Evolutionary conservation across 1,140 invertebrate species (phyloP).

Genomic region (Sinella curviseta): DNA sequence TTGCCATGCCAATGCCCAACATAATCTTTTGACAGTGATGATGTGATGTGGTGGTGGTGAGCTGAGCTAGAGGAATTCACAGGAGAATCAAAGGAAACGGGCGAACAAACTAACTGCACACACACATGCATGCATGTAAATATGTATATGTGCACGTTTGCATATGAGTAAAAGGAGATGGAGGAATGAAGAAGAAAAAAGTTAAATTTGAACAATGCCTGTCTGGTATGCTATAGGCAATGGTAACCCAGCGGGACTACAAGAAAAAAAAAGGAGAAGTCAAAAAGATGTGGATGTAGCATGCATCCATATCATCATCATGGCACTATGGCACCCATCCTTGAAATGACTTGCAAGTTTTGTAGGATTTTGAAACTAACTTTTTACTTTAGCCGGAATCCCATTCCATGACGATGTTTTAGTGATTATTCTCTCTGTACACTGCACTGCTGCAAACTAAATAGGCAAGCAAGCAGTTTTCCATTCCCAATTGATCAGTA

Average conservation of each 20-base stretch:
- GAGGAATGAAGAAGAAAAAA: not conserved
- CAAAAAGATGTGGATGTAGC: not conserved
- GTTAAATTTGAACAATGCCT: conserved; percentile 5
- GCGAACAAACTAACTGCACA: no score
- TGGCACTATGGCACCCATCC: conserved; percentile 39
- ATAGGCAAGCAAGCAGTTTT: not conserved
- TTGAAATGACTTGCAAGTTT: conserved; percentile 48
- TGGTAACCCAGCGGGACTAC: not conserved
- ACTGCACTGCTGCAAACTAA: not conserved
- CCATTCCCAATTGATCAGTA: no score
- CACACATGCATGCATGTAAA: not conserved
- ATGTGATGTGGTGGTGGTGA: no score
- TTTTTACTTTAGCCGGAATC: not conserved
- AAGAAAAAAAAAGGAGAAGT: not conserved
- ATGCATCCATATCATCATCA: conserved; percentile 14
- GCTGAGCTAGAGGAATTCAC: no score
- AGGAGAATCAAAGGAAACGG: no score
- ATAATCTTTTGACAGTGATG: no score
- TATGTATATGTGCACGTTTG: not conserved
- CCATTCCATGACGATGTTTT: not conserved
- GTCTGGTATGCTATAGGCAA: not conserved
- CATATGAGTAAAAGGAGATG: not conserved
- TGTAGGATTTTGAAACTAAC: conserved; percentile 6
- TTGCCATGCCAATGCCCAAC: no score
- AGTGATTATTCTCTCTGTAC: not conserved